Conservation (phyloP, 1,140 invertebrate genomes). For the Tyrophagus putrescentiae region DNA sequence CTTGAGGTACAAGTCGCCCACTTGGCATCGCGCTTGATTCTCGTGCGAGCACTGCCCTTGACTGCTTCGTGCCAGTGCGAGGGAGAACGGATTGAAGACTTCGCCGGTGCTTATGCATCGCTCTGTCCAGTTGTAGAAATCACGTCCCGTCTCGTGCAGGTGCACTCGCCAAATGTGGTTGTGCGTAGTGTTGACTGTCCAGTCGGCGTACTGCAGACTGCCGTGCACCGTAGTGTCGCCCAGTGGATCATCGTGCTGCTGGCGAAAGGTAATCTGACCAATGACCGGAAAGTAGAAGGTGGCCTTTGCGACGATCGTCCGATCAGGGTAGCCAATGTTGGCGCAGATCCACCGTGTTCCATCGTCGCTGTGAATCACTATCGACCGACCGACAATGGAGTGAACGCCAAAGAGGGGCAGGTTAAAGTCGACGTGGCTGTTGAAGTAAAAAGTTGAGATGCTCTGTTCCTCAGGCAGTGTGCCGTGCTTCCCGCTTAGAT, state of each 20-base stretch:
- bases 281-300: constrained; percentile 62
- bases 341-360: constrained; percentile 39
- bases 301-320: constrained; percentile 34
- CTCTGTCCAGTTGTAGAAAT: constrained; percentile 77
- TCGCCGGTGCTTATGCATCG: constrained; percentile 52
- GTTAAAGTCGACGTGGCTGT: constrained; percentile 53
- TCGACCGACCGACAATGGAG: constrained; percentile 60
- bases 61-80: constrained; percentile 32
- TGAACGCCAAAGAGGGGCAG: constrained; percentile 63
- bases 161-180: constrained; percentile 54
- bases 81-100: constrained; percentile 62
- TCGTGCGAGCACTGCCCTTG: constrained; percentile 31
- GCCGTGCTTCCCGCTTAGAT: constrained; percentile 69
- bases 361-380: constrained; percentile 55
- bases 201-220: constrained; percentile 65
- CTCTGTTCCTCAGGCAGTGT: constrained; percentile 28
- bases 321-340: constrained; percentile 34
- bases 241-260: constrained; percentile 39
- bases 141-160: constrained; percentile 47
- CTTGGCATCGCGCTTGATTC: constrained; percentile 35
- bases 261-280: constrained; percentile 66
- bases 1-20: constrained; percentile 45
- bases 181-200: constrained; percentile 38
- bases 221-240: constrained; percentile 38
- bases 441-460: constrained; percentile 21